Base-by-base conservation (phyloP, 2,797 vertebrate genomes). In the Paratrypauchen microcephalus region DNA sequence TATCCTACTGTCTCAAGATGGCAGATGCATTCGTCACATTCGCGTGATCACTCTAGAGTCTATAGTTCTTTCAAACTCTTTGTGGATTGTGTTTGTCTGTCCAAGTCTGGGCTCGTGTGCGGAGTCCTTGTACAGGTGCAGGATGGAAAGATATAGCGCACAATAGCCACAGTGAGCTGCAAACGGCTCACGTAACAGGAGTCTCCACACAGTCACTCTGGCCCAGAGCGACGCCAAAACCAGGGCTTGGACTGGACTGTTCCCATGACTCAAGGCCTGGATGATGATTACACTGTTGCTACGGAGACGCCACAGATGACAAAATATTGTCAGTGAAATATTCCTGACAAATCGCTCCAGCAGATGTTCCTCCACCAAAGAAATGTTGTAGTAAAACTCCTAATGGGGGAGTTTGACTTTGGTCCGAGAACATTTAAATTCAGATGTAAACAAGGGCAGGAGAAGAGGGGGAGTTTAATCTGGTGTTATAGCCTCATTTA, bases 261-360 rank as follows among this genome's bases (percentile, higher is more conserved):
- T 87, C 83, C 89, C 81, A 89, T 90, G 85, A 90, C 83, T 83
- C 80, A 83, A 84, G 74, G 65, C 68, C 81, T 81, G 76, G 83
- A 87, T 75, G 78, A 81, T 84, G 83, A 90, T 84, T 82, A 78
- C 76, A 66, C 71, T 87, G 88, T 91, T 88, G 76, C 88, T 70
- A 87, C 87, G 62, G 87, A 59, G 81, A 87, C 63, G 66, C 52
- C 69, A 79, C 70, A 71, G 70, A 87, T 88, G 82, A 88, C 86
- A 81, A 89, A 90, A 90, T 88, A 90, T 87, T 89, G 86, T 87
- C 76, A 84, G 84, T 71, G 74, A 83, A 83, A 76, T 83, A 84
- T 84, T 84, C 66, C 64, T 78, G 83, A 84, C 80, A 82, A 86
- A 89, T 83, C 86, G 82, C 61, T 87, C 60, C 72, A 86, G 70